Evolutionary conservation across 2,113 vertebrate species (phyloP).

Genomic region (Engystomops pustulosus): DNA sequence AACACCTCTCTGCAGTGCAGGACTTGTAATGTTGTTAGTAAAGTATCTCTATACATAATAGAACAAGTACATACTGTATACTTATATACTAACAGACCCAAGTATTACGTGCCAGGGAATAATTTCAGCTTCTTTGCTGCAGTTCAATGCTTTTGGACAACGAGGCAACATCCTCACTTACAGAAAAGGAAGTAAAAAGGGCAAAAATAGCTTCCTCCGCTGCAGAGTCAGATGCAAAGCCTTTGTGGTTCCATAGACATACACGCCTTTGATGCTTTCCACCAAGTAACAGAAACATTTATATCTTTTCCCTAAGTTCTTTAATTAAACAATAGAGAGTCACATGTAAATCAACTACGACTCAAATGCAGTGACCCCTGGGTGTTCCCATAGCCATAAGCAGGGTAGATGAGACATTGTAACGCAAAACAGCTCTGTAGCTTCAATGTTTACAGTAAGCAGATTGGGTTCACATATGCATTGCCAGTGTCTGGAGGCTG

Average conservation of each 20-base stretch:
- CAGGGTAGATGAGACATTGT: constrained; percentile 9
- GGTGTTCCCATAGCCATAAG: too few species aligned
- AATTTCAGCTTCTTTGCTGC: too few species aligned
- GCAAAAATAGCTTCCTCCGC: constrained; percentile 29
- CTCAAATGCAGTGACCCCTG: not conserved
- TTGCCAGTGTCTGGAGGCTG: not conserved
- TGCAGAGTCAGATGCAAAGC: not conserved
- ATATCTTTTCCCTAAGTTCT: not conserved
- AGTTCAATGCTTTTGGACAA: not conserved
- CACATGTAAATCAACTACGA: not conserved
- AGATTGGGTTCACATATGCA: not conserved
- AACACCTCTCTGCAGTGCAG: too few species aligned
- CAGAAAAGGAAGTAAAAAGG: constrained; percentile 7
- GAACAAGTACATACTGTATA: too few species aligned
- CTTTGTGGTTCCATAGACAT: not conserved
- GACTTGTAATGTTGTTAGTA: too few species aligned
- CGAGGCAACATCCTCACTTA: not conserved
- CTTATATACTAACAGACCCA: too few species aligned
- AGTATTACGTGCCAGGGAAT: too few species aligned
- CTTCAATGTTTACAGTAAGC: not conserved
- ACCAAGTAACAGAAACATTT: not conserved
- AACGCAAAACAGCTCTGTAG: not conserved
- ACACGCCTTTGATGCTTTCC: not conserved
- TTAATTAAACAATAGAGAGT: not conserved
- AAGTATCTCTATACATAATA: too few species aligned